phyloP scores from a whole-genome alignment of 2,797 vertebrate genomes.

The Neostethus bicornis region DNA sequence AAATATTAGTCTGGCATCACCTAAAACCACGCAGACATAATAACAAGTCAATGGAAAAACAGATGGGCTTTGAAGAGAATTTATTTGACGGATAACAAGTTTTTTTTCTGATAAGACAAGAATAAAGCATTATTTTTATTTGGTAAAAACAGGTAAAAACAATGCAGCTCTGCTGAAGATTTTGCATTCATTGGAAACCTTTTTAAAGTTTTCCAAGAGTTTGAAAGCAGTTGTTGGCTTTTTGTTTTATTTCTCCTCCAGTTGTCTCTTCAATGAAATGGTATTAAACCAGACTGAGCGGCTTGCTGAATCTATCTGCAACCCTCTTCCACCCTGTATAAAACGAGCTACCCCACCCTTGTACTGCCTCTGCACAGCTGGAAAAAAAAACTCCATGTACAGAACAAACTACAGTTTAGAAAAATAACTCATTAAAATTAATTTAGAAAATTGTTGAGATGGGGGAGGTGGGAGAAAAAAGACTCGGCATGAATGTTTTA shows the following conservation, averaged over 20 bases:
- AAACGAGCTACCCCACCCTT: slow-evolving; percentile 19
- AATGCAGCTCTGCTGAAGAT: neutral
- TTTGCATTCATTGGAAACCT: slow-evolving; percentile 15
- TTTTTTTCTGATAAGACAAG: neutral
- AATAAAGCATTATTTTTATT: slow-evolving; percentile 5
- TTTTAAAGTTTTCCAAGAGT: slow-evolving; percentile 12
- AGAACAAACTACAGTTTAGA: slow-evolving; percentile 54
- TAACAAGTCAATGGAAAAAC: neutral
- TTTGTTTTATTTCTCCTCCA: slow-evolving; percentile 47
- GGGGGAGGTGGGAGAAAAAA: slow-evolving; percentile 5
- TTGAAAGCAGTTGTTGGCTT: slow-evolving; percentile 34
- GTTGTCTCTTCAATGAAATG: slow-evolving; percentile 26
- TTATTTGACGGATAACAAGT: neutral
- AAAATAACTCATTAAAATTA: slow-evolving; percentile 64
- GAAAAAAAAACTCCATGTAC: slow-evolving; percentile 33
- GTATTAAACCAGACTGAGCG: slow-evolving; percentile 32
- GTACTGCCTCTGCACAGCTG: slow-evolving; percentile 16
- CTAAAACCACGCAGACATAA: neutral
- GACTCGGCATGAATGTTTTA: slow-evolving; percentile 72
- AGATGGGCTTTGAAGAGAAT: neutral
- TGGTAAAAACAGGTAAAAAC: slow-evolving; percentile 20
- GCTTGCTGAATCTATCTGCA: slow-evolving; percentile 35
- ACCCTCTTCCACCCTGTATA: neutral
- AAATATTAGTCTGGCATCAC: accelerated
- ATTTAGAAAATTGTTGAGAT: slow-evolving; percentile 44